Percentiles rank a stretch among this genome's conserved stretches.
Conservation (phyloP, 2,113 vertebrate species). For the Seriola rivoliana region DNA sequence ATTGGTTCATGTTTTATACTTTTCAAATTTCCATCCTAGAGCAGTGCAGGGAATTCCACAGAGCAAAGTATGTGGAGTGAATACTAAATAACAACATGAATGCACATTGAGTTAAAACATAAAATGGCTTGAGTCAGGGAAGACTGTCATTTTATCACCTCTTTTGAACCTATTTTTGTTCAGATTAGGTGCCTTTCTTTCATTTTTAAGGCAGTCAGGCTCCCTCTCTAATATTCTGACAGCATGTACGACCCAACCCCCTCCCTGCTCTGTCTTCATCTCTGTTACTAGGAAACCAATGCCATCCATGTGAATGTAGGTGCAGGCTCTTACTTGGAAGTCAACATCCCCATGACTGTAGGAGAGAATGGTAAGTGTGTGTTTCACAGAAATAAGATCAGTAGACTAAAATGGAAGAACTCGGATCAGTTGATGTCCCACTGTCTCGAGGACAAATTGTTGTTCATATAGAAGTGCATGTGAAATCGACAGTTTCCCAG, state of each 20-base stretch:
- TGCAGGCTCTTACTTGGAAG: slow-evolving; percentile 98
- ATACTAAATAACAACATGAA: slow-evolving; percentile 52
- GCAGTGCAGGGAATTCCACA: slow-evolving; percentile 38
- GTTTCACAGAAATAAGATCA: slow-evolving; percentile 21
- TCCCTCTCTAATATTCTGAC: slow-evolving; percentile 27
- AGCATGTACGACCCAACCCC: slow-evolving; percentile 6
- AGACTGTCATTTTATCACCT: slow-evolving; percentile 5
- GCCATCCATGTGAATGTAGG: slow-evolving; percentile 99
- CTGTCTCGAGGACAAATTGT: neutral
- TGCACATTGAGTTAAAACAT: slow-evolving; percentile 27
- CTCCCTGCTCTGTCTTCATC: slow-evolving; percentile 18
- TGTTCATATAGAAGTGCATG: neutral
- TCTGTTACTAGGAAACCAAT: slow-evolving; percentile 92
- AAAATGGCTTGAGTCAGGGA: slow-evolving; percentile 16
- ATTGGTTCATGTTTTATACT: slow-evolving; percentile 69
- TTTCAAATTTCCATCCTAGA: slow-evolving; percentile 51
- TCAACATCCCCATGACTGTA: slow-evolving; percentile 98
- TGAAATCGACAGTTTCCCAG: neutral
- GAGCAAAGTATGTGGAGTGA: slow-evolving; percentile 42
- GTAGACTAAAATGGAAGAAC: neutral
- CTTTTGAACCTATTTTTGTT: slow-evolving; percentile 46
- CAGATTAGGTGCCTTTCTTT: slow-evolving; percentile 23
- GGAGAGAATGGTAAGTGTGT: slow-evolving; percentile 90
- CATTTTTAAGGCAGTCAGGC: slow-evolving; percentile 10
- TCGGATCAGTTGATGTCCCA: neutral